phyloP scores from a whole-genome alignment of 2,888 invertebrate genomes.

The Nephrotoma guestfalica region DNA sequence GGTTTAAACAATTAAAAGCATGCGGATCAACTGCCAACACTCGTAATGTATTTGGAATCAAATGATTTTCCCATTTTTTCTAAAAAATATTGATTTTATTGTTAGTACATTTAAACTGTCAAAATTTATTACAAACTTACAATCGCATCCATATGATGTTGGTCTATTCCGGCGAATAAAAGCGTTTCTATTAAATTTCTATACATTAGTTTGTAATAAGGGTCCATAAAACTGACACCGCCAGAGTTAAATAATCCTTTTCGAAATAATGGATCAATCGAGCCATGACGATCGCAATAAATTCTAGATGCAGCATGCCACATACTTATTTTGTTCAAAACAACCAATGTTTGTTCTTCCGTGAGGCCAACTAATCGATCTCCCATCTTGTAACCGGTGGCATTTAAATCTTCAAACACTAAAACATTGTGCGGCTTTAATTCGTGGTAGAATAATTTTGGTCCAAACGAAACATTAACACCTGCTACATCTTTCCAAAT shows the following conservation, averaged over 20 bases:
- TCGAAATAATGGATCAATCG: background rate
- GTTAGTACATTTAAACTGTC: too few relatives aligned
- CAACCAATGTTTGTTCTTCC: background rate
- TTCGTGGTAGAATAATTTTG: background rate
- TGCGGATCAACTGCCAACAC: background rate
- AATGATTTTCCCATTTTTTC: background rate
- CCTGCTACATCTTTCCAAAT: background rate
- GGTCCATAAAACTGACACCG: background rate
- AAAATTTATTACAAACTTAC: background rate
- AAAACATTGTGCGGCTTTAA: background rate
- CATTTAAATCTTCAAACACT: background rate
- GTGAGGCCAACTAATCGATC: background rate
- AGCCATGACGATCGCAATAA: background rate
- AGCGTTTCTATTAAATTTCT: background rate
- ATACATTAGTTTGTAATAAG: background rate
- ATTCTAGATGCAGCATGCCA: background rate
- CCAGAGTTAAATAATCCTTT: background rate
- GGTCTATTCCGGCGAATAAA: background rate
- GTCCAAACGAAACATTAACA: background rate
- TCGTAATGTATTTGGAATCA: background rate
- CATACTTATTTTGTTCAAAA: background rate
- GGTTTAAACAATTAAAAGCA: background rate
- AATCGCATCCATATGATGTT: background rate
- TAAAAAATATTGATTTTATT: background rate
- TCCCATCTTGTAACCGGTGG: background rate